A percentile compares a stretch with the other conserved stretches of the same genome.
Conservation (phyloP, 2,113 vertebrate genomes). For the Cynoglossus semilaevis region DNA sequence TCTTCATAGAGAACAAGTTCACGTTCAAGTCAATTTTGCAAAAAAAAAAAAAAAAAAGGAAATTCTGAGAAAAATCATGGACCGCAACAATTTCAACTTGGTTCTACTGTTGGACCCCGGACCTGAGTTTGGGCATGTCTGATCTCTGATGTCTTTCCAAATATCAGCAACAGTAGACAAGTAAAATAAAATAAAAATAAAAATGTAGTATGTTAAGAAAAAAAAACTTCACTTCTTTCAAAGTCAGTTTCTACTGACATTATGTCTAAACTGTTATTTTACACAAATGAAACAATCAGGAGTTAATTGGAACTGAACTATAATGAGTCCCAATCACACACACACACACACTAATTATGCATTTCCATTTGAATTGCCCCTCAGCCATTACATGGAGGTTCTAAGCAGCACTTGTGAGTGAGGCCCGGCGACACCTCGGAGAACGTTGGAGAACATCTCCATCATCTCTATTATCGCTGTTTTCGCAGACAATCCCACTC, state of each 20-base stretch:
- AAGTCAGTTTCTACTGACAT: too few relatives aligned
- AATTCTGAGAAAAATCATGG: too few relatives aligned
- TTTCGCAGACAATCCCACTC: conserved; percentile 56
- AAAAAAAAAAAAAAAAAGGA: too few relatives aligned
- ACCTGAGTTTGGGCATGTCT: too few relatives aligned
- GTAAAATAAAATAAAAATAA: neutral
- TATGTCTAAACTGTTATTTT: neutral
- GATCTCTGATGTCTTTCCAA: too few relatives aligned
- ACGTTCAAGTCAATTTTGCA: too few relatives aligned
- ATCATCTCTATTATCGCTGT: conserved; percentile 48
- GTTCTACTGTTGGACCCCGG: too few relatives aligned
- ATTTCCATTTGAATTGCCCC: conserved; percentile 48
- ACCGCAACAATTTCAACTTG: too few relatives aligned
- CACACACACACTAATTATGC: conserved; percentile 18
- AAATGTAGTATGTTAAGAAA: too few relatives aligned
- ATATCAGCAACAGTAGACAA: too few relatives aligned
- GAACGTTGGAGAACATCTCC: conserved; percentile 41
- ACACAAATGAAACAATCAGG: conserved; percentile 7
- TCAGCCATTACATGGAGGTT: conserved; percentile 22
- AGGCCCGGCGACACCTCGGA: conserved; percentile 37
- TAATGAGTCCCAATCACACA: conserved; percentile 6
- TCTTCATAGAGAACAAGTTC: too few relatives aligned
- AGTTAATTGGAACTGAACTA: conserved; percentile 32
- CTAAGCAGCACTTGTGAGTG: conserved; percentile 23
- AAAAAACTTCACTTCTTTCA: too few relatives aligned